Base-by-base conservation (phyloP, 2,797 vertebrate species). In the Tauraco hartlaubi region DNA sequence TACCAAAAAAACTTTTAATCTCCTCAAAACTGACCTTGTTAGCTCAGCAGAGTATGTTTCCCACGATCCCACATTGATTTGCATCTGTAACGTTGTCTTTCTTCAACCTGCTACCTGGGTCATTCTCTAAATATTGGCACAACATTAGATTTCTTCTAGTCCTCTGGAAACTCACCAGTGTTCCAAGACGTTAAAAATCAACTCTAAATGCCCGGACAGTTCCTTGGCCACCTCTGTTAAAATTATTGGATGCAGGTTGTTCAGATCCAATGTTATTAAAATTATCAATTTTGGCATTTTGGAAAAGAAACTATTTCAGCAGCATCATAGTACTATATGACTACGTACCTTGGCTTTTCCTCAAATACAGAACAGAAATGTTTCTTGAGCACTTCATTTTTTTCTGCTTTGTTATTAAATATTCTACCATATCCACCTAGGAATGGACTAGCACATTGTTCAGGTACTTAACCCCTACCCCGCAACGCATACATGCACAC, bases 161-260 rank as follows among this genome's bases (percentile, higher is more conserved):
- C 12, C 46, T 90, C 80, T 86, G 71, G 76, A 94, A 92, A 68
- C 31, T 41, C 73, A 84, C 35, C 46, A 52, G 62, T 9, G 17
- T 61, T 93, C 41, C 66, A 78, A 92, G 54, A 56, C 31, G 62
- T 44, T 78, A 77, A 92, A 91, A 88, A 84, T 23, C 58, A 80
- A 83, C 68, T 61, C 41, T 71, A 90, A 95, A 74, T 0, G 0
- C 62, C 62, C 0, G 2, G 92, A 90, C 62, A 78, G 73, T 37
- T 95, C 94, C 54, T 91, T 95, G 91, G 82, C 82, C 73, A 72
- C 46, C 68, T 74, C 85, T 58, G 63, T 66, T 54, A 91, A 75
- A 94, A 86, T 84, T 86, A 64, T 37, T 88, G 69, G 62, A 90
- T 48, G 51, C 31, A 75, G 83, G 51, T 84, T 93, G 48, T 10